Evolutionary conservation across 2,888 invertebrate genomes (phyloP).

Genomic region (Vesta saturnalis): DNA sequence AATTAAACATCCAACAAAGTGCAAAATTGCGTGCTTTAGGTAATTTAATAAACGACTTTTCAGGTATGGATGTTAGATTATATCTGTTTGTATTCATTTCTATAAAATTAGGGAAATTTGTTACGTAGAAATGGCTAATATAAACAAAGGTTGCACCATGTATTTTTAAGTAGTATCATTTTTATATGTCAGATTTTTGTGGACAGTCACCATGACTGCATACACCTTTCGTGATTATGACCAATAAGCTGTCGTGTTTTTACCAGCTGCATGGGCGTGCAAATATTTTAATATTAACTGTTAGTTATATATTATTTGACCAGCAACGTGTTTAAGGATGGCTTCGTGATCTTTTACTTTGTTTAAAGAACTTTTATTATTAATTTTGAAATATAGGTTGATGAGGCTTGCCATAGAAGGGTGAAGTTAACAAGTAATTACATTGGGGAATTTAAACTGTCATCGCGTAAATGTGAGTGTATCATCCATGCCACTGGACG

Average conservation of each 20-base stretch:
- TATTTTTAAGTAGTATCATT: too few species aligned
- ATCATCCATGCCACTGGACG: too few species aligned
- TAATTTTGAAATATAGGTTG: neutral
- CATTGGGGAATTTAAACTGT: constrained; percentile 25
- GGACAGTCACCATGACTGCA: too few species aligned
- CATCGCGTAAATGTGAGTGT: constrained; percentile 18
- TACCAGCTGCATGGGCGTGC: too few species aligned
- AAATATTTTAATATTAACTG: too few species aligned
- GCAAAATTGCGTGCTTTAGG: neutral
- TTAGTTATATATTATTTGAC: too few species aligned
- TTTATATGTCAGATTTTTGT: too few species aligned
- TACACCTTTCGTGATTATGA: too few species aligned
- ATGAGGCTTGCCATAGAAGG: neutral
- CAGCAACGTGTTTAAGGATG: too few species aligned
- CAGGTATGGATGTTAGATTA: neutral
- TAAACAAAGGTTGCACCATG: too few species aligned
- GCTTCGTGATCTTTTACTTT: neutral
- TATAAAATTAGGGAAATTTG: neutral
- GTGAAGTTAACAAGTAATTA: constrained; percentile 18
- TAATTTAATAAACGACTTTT: neutral
- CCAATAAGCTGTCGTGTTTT: too few species aligned
- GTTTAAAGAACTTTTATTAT: neutral
- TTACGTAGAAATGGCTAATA: too few species aligned
- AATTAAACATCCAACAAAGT: neutral
- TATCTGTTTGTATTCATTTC: neutral